Evolutionary conservation across 2,797 vertebrate genomes (phyloP).

Genomic region (Selene dorsalis): DNA sequence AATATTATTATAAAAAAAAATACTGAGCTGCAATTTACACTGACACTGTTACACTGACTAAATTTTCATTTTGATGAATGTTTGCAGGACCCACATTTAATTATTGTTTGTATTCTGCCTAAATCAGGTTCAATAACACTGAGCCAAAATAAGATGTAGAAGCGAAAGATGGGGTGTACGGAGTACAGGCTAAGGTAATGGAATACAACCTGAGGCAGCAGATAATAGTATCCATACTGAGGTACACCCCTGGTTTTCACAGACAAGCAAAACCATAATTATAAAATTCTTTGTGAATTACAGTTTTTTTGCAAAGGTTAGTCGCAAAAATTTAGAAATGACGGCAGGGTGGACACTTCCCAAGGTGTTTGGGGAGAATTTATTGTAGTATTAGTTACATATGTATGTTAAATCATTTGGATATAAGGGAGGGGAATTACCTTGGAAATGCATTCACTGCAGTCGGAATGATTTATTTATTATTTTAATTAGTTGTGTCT

Average conservation of each 20-base stretch:
- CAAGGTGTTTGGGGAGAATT: neutral
- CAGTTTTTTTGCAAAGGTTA: neutral
- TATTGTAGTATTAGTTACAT: neutral
- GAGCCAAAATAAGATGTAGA: neutral
- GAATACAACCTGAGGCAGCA: constrained; percentile 25
- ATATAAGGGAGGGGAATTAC: neutral
- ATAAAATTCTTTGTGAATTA: neutral
- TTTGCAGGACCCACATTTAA: neutral
- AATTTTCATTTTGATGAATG: neutral
- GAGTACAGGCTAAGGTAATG: constrained; percentile 8
- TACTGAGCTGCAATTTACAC: constrained; percentile 1
- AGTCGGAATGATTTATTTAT: constrained; percentile 7
- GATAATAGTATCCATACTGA: constrained; percentile 7
- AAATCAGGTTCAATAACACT: constrained; percentile 14
- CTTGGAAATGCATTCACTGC: neutral
- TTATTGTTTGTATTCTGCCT: constrained; percentile 7
- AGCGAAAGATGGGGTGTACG: neutral
- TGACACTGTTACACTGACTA: too few relatives aligned
- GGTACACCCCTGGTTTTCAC: neutral
- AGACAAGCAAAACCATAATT: neutral
- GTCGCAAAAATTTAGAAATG: too few relatives aligned
- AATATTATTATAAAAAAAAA: neutral
- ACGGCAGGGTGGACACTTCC: too few relatives aligned
- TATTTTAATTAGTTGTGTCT: constrained; percentile 22
- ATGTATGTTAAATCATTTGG: neutral